Base-by-base conservation (phyloP, 2,888 invertebrate species). In the Limnephilus rhombicus region DNA sequence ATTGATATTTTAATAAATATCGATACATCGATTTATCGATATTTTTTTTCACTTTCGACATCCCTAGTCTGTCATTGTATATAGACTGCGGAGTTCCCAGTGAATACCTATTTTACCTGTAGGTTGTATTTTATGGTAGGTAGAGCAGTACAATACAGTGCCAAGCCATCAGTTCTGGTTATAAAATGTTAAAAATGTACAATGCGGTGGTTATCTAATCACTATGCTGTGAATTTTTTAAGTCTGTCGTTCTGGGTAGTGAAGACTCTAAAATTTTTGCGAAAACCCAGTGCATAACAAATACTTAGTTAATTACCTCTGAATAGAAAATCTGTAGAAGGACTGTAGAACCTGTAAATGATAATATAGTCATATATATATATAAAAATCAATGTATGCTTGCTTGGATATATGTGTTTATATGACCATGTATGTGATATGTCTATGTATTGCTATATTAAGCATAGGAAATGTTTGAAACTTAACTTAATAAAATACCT, bases 231-330 rank as follows among this genome's bases (percentile, higher is more conserved):
- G 41, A 45, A 85, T n/a, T 85, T n/a, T 45, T 86, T 12, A 45
- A 86, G n/a, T 29, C 45, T 29, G 29, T n/a, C 86, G 86, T 86
- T 86, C 86, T 49, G 86, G 86, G 86, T 86, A n/a, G 86, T 86
- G 49, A 45, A n/a, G 24, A 86, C 7, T 68, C 24, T 68, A 68
- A 68, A 68, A 9, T 24, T 24, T 24, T n/a, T 29, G 13, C n/a
- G 12, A 3, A 85, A 45, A 5, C 86, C 86, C 86, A 86, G 86
- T 45, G 49, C 41, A 86, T 13, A 12, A n/a, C n/a, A 41, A 29
- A 29, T 2, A 85, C 41, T 85, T 18, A 1, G 81, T 41, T 85
- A 31, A 53, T 15, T 18, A 18, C 1, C 18, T 13, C 53, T 53
- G 15, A 0, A 1, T 12, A 45, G 13, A 53, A 15, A 18, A 5